Evolutionary conservation across 2,888 invertebrate genomes (phyloP), one percentile per base, ranked within the genome.

Genomic region (Lithophane semibrunnea): DNA sequence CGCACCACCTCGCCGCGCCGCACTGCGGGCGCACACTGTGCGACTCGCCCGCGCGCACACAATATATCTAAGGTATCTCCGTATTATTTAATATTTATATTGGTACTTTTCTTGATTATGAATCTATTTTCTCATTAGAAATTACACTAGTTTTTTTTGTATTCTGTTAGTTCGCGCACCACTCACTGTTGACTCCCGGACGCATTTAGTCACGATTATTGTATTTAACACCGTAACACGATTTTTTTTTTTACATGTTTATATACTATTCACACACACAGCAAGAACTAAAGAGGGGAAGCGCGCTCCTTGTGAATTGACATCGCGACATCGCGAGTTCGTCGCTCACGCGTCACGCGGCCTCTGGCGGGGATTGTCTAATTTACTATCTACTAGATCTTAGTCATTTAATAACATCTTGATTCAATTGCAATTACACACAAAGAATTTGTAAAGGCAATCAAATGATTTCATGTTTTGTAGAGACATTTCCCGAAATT

Each of bases 51-150:
- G 92, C 93, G 93, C 94, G 92, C 93, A 92, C 92, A 90, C 92
- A 89, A 93, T 94, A 93, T 86, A 88, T 88, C 88, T 88, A 88
- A 88, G 86, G 90, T 93, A 96, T 95, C 96, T 96, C 96, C 91
- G 95, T 96, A 95, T 95, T 93, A 94, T 94, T 94, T 94, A 93
- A 95, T 94, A 95, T 95, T 96, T 96, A 97, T 96, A 96, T 97
- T 98, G 98, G 98, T 98, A 98, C 98, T 97, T 98, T 97, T 95
- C 82, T 98, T 97, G 97, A 97, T 97, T 97, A 97, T 97, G 96
- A 96, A 95, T 95, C 97, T 97, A 97, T 97, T 96, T 95, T 96
- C 92, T 96, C 93, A 92, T 96, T 97, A 97, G 96, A 97, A 97
- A 97, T 97, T 97, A 97, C 96, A 93, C 97, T 97, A 97, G 94